Base-by-base conservation (phyloP, 2,888 invertebrate genomes). In the Thera obeliscata region DNA sequence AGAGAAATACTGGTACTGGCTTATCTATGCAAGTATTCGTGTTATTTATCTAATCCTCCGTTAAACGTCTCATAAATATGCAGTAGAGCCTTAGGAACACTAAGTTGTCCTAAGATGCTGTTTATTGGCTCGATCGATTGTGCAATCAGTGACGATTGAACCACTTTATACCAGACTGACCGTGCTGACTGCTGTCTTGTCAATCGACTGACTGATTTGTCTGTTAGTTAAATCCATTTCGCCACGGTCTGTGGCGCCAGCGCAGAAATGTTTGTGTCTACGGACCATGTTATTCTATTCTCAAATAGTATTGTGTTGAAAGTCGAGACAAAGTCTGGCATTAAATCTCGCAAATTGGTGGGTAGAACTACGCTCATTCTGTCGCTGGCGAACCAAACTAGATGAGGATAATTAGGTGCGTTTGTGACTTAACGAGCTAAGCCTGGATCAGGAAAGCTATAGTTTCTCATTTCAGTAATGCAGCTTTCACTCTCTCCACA, bases 61-160 rank as follows among this genome's bases (percentile, higher is more conserved):
- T 79, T 81, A 82, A 81, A 80, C 73, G 77, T 72, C 76, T 81
- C 78, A 85, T 86, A 82, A 84, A 83, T 85, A 86, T 86, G 81
- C 80, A 52, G 43, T 9, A 82, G 71, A 78, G 77, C 68, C 73
- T 70, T 80, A 74, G 80, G 81, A 84, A 83, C 81, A 80, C 79
- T 79, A 75, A 80, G 79, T 77, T 77, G 80, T 80, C 74, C 77
- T 78, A 75, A 78, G 78, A 75, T 76, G 76, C 78, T 73, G 76
- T 74, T 77, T 78, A 79, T 80, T 77, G 80, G 74, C 76, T 69
- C 73, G 72, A 79, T 80, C 73, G 78, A 78, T 81, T 85, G 80
- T 78, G 82, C 75, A 82, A 82, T 77, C 75, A 71, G 64, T 74
- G 79, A 73, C 67, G 68, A 74, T 74, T 71, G 68, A 68, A 73